Base-by-base conservation (phyloP, 1,140 invertebrate species). In the Gonatopus flavifemur region DNA sequence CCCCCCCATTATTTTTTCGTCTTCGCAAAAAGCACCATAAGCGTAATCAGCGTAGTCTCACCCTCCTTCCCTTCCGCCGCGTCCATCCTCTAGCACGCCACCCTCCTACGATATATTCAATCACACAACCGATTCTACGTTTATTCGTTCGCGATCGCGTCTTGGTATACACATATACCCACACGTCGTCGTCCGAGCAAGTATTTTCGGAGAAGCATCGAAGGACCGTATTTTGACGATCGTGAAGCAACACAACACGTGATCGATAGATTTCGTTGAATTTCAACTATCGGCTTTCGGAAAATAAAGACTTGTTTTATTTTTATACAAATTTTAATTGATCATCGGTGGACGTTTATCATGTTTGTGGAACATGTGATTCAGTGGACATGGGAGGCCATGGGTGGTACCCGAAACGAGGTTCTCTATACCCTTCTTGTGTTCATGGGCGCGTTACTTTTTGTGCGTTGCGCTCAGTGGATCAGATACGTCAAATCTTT, bases 401-500 rank as follows among this genome's bases (percentile, higher is more conserved):
- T 66, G 35, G 61, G 59, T 8, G 60, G 40, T 2, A 62, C 46
- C 12, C 46, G 40, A 12, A 54, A 28, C 35, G 70, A 76, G 6
- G 52, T 63, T 8, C 32, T 67, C 12, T 60, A 28, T 40, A 72
- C 57, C n/a, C 50, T 76, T 7, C 15, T 80, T 38, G 80, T 84
- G 42, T 84, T 86, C 66, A 55, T 87, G 22, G 66, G 68, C 31
- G 81, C 82, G 25, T 59, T 86, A 12, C 31, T 74, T 5, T 7
- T 77, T 12, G 77, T 81, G 31, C 70, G 77, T 10, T 48, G 70
- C n/a, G 28, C 81, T 12, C 81, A 84, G 67, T 80, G 80, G 69
- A 61, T 83, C 4, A 69, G 74, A 7, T 82, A 85, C 51, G 62
- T 82, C 18, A 71, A 76, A 16, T 78, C 77, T 32, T 69, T 93